Evolutionary conservation across 2,888 invertebrate genomes (phyloP).

Genomic region (Platycheirus rosarum): DNA sequence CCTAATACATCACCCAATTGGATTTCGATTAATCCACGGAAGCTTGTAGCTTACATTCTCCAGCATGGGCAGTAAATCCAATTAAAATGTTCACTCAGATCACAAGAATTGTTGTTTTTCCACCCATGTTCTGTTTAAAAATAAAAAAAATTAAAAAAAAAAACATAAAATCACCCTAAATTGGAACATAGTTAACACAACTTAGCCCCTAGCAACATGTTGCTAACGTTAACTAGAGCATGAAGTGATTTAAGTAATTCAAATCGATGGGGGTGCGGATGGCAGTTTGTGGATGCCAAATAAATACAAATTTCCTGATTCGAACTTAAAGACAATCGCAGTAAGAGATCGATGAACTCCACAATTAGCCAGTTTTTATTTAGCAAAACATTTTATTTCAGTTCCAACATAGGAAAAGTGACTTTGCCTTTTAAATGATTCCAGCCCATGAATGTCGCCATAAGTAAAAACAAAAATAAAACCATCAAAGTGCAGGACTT

Average conservation of each 20-base stretch:
- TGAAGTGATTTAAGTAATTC: constrained; percentile 17
- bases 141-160: too few species aligned
- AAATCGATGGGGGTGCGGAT: constrained; percentile 5
- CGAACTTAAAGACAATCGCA: not conserved
- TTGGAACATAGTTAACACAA: constrained; percentile 12
- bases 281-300: not conserved
- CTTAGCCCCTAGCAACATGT: not conserved
- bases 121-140: constrained; percentile 16
- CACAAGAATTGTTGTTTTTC: constrained; percentile 25
- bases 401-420: constrained; percentile 29
- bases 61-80: constrained; percentile 51
- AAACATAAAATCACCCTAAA: constrained; percentile 15
- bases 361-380: not conserved
- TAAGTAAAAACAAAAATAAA: constrained; percentile 53
- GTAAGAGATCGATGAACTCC: constrained; percentile 44
- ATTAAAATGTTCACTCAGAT: constrained; percentile 56
- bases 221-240: constrained; percentile 27
- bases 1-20: constrained; percentile 23
- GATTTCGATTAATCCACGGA: constrained; percentile 46
- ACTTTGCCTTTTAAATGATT: constrained; percentile 8
- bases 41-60: constrained; percentile 2
- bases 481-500: constrained; percentile 54
- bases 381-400: not conserved
- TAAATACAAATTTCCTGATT: constrained; percentile 14
- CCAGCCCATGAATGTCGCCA: constrained; percentile 32